Evolutionary conservation across 2,113 vertebrate species (phyloP).

Genomic region (Candoia aspera): DNA sequence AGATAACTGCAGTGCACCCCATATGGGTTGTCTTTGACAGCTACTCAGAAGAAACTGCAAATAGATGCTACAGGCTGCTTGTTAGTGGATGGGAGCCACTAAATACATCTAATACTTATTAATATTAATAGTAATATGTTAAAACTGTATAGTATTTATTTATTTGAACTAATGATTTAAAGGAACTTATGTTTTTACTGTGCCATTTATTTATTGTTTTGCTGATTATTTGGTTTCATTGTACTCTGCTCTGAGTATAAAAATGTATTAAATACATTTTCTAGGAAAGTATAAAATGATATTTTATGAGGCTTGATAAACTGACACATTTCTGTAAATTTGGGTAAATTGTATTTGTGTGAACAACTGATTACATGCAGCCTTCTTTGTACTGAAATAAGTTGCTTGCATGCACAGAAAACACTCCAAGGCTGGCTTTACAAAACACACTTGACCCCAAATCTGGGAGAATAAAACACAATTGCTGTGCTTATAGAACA

Average conservation of each 20-base stretch:
- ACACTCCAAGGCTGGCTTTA: background rate
- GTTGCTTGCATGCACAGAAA: background rate
- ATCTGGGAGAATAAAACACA: background rate
- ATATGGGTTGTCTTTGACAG: background rate
- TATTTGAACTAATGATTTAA: background rate
- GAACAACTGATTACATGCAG: background rate
- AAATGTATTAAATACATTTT: background rate
- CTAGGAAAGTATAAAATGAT: background rate
- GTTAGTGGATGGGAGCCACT: background rate
- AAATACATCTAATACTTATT: background rate
- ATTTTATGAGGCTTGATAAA: constrained; percentile 1
- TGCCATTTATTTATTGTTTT: background rate
- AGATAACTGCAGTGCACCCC: background rate
- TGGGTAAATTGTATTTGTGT: background rate
- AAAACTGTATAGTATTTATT: background rate
- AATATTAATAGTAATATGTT: background rate
- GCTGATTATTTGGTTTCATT: background rate
- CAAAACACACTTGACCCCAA: background rate
- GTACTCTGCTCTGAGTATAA: background rate
- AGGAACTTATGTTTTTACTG: background rate
- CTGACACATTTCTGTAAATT: background rate
- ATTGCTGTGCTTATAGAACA: background rate
- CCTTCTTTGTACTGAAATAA: background rate
- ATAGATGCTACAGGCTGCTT: background rate
- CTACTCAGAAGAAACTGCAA: background rate